Conservation (phyloP, 2,113 vertebrate species). For the Aspidoscelis tigris region DNA sequence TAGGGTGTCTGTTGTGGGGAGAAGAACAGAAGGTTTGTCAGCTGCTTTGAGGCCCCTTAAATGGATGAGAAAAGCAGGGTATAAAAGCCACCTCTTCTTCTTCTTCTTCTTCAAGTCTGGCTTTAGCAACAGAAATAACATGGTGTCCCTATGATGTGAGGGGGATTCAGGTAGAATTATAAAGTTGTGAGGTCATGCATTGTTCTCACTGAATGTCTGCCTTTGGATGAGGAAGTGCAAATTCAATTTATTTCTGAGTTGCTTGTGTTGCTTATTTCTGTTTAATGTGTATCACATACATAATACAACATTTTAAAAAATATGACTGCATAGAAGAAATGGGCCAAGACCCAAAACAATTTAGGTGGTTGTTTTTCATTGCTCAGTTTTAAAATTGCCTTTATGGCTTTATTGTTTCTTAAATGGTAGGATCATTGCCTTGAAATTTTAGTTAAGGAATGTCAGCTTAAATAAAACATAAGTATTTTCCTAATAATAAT, state of each 20-base stretch:
- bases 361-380: not conserved
- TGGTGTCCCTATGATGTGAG: no score
- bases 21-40: no score
- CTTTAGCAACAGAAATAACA: no score
- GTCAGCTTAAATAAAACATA: not conserved
- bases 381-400: not conserved
- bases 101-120: no score
- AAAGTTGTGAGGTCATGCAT: not conserved
- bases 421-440: not conserved
- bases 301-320: no score
- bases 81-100: no score
- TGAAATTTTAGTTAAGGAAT: not conserved
- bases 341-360: not conserved
- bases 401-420: not conserved
- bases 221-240: not conserved
- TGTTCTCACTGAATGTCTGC: no score
- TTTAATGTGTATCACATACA: not conserved
- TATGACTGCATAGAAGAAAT: no score
- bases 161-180: not conserved
- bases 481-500: slow-evolving; percentile 6
- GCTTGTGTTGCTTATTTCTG: not conserved
- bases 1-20: no score
- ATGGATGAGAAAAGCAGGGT: no score
- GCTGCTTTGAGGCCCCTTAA: no score
- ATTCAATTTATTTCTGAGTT: not conserved